phyloP scores from a whole-genome alignment of 53 echinoderm and acorn worm genomes.

The Arbacia lixula region DNA sequence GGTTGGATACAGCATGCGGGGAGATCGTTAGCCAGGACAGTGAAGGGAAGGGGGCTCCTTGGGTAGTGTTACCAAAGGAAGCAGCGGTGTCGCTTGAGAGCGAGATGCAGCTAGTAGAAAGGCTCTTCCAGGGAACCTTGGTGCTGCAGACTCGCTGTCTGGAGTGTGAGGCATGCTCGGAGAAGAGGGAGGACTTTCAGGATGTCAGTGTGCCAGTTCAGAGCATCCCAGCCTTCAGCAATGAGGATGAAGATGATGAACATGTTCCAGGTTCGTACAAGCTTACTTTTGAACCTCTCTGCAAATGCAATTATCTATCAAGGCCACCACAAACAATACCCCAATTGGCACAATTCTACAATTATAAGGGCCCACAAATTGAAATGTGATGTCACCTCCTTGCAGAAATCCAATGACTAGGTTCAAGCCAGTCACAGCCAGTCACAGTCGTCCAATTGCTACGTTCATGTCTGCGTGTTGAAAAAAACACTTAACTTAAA shows the following conservation, averaged over 20 bases:
- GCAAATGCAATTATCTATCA: too few species aligned
- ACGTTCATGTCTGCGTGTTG: too few species aligned
- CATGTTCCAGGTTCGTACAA: constrained; percentile 64
- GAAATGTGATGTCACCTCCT: too few species aligned
- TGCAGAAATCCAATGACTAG: too few species aligned
- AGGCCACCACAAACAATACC: too few species aligned
- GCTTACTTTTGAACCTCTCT: too few species aligned
- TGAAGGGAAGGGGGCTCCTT: neutral
- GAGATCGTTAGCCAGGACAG: neutral
- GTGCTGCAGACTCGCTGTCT: constrained; percentile 81
- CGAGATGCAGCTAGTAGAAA: constrained; percentile 56
- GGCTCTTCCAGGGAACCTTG: constrained; percentile 86
- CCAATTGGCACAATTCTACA: too few species aligned
- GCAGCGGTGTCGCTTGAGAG: neutral
- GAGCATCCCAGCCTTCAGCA: constrained; percentile 40
- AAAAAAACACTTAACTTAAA: too few species aligned
- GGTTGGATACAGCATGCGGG: too few species aligned
- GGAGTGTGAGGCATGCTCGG: constrained; percentile 91
- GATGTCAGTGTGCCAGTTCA: constrained; percentile 95
- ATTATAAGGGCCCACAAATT: too few species aligned
- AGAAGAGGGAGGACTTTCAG: constrained; percentile 93
- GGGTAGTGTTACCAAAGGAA: neutral
- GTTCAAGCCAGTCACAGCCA: too few species aligned
- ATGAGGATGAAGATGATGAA: constrained; percentile 59
- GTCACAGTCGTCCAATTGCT: too few species aligned